Conservation (phyloP, 2,888 invertebrate genomes). For the Pristionchus mayeri region DNA sequence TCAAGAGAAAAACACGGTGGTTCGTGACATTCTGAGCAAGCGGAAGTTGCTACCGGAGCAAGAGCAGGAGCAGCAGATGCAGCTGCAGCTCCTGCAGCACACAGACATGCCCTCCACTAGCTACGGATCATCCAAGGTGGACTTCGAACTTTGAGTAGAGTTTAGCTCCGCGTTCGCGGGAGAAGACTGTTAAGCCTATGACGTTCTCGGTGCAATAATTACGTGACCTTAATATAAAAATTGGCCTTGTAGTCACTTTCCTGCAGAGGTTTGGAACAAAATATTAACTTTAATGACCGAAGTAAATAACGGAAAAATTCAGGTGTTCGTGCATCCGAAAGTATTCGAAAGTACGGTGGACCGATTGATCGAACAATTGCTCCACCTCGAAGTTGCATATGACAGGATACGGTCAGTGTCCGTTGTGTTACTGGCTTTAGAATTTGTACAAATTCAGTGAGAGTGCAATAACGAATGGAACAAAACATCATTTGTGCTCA, state of each 20-base stretch:
- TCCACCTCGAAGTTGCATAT: background rate
- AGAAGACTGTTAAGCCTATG: too few relatives aligned
- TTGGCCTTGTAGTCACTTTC: too few relatives aligned
- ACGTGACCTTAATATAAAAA: too few relatives aligned
- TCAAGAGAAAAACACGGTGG: conserved; percentile 5
- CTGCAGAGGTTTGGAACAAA: background rate
- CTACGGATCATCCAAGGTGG: background rate
- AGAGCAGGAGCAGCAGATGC: too few relatives aligned
- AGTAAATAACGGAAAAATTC: background rate
- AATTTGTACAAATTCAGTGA: background rate
- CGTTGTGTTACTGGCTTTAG: too few relatives aligned
- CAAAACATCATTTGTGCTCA: background rate
- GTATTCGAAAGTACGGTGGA: conserved; percentile 21
- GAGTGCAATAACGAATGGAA: background rate
- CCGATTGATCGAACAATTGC: conserved; percentile 13
- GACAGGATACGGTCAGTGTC: conserved; percentile 26
- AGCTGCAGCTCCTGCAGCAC: background rate
- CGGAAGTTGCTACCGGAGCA: conserved; percentile 17
- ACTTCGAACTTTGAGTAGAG: too few relatives aligned
- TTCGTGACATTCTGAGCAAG: conserved; percentile 35
- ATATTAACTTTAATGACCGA: background rate
- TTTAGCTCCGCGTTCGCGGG: too few relatives aligned
- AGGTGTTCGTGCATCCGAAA: conserved; percentile 23
- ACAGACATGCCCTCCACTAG: conserved; percentile 7
- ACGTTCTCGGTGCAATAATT: too few relatives aligned